A percentile compares a stretch with the other conserved stretches of the same genome.
phyloP scores from a whole-genome alignment of 2,888 invertebrate species.

The Belgica antarctica region DNA sequence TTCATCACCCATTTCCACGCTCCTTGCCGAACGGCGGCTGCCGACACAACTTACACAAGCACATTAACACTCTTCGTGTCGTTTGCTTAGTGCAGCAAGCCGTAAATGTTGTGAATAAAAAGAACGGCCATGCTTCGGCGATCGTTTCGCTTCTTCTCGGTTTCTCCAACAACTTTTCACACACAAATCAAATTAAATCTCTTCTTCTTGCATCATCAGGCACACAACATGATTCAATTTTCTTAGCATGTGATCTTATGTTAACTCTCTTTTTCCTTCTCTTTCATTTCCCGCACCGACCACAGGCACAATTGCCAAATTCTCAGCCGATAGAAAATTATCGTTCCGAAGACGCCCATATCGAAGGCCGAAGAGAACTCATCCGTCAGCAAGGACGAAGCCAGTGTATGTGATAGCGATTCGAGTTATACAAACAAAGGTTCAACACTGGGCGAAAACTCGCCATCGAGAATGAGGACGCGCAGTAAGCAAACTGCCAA shows the following conservation, averaged over 20 bases:
- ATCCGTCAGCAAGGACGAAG: constrained; percentile 78
- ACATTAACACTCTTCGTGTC: background rate
- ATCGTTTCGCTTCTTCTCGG: background rate
- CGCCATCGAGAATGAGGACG: constrained; percentile 86
- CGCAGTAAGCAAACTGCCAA: constrained; percentile 67
- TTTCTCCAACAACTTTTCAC: constrained; percentile 13
- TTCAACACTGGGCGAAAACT: constrained; percentile 60
- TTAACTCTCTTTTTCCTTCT: background rate
- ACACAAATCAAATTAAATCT: background rate
- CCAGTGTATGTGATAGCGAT: constrained; percentile 93
- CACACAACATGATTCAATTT: background rate
- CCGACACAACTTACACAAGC: background rate
- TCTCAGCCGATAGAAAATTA: constrained; percentile 57
- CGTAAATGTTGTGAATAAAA: background rate
- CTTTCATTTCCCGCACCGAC: background rate
- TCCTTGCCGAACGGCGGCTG: no score
- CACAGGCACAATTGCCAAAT: constrained; percentile 57
- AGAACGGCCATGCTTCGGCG: background rate
- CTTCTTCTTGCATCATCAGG: background rate
- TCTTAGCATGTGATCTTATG: background rate
- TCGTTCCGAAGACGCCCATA: constrained; percentile 59
- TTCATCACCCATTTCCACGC: constrained; percentile 11
- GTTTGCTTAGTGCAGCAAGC: constrained; percentile 4
- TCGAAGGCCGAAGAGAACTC: constrained; percentile 57
- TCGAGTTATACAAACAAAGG: constrained; percentile 73